Evolutionary conservation across 1,140 invertebrate genomes (phyloP), one percentile per base, ranked within the genome.

Genomic region (Sycophila sp.): DNA sequence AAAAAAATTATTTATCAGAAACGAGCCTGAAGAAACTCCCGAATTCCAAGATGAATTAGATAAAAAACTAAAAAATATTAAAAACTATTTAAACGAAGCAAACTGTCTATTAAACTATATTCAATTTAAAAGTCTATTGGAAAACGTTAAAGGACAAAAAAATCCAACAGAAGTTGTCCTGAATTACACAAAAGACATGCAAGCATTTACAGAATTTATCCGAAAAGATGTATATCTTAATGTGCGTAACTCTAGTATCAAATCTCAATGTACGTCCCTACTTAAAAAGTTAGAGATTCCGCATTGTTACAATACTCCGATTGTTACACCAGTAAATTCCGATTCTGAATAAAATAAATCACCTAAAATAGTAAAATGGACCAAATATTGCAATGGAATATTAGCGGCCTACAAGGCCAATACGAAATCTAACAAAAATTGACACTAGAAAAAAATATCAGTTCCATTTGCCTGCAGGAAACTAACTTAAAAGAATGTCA

Each of bases 121-220:
- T 13, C 56, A 60, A 28, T 42, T 60, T 7, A 60, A 60, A 60
- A 60, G 38, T 42, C 3, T 60, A 26, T n/a, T 47, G n/a, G 45
- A 7, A 47, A 47, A 19, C 22, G 22, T 19, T 4, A 47, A 47
- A 47, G 45, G 38, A 15, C 10, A 19, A 1, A 42, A 5, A 28
- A 40, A 60, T 22, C 56, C 56, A 1, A 26, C 7, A 26, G 13
- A 36, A 10, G n/a, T 60, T 0, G 8, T 34, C 1, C 19, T 26
- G 42, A 3, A 60, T 15, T 60, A 60, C 17, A 60, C 30, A 17
- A 2, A 10, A 17, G 10, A 42, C 8, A 4, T 42, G 2, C 4
- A 40, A n/a, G 36, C 15, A 26, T 24, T 60, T 13, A 60, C 15
- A 3, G n/a, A 26, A 60, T 42, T 60, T 28, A 26, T 42, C 1